These are phyloP conservation scores for Zeugodacus cucurbitae DNA, from an alignment of 1,140 invertebrate species.

Conservation along the genomic window DNA sequence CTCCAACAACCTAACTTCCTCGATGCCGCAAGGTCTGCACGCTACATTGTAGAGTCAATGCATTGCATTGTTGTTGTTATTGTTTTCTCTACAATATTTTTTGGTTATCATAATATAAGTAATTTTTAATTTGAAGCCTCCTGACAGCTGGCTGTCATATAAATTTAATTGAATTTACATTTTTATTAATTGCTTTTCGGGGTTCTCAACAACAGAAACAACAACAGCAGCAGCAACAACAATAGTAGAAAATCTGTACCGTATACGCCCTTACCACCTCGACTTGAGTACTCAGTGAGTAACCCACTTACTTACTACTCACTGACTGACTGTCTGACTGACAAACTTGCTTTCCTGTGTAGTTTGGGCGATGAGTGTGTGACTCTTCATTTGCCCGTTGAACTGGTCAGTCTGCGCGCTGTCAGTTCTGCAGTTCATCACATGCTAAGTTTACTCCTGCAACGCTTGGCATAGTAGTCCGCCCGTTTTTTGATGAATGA, in stretches of 20 bases:
- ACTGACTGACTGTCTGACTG: neutral
- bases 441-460: neutral
- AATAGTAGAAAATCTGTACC: neutral
- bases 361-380: neutral
- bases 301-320: neutral
- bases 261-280: constrained; percentile 15
- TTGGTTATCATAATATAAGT: constrained; percentile 47
- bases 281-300: neutral
- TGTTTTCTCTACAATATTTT: neutral
- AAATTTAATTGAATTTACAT: constrained; percentile 67
- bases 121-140: constrained; percentile 66
- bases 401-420: neutral
- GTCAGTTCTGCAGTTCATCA: neutral
- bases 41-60: neutral
- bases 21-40: neutral
- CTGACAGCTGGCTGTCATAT: constrained; percentile 65
- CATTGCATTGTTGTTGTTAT: neutral
- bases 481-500: constrained; percentile 32
- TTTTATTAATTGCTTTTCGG: constrained; percentile 60
- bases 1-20: neutral
- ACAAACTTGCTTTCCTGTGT: neutral
- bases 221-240: neutral
- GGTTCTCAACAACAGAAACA: neutral
- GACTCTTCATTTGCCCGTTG: neutral
- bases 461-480: neutral